Evolutionary conservation across 2,888 invertebrate species (phyloP).

Genomic region (Pachycephus smyrnensis): DNA sequence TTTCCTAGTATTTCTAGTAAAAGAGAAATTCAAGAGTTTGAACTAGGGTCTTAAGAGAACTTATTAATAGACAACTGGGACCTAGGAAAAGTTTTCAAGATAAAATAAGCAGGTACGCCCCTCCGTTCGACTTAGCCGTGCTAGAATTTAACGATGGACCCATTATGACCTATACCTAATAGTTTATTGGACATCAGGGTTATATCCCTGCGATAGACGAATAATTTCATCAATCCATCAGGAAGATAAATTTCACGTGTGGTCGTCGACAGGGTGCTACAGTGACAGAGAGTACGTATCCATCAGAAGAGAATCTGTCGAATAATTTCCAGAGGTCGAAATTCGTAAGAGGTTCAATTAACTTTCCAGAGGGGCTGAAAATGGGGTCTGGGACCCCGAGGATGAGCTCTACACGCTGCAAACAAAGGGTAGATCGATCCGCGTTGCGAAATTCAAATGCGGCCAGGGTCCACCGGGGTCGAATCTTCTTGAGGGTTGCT

Average conservation of each 20-base stretch:
- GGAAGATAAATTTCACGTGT: neutral
- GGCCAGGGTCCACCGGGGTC: neutral
- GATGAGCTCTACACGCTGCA: neutral
- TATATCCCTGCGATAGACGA: neutral
- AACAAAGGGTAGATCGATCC: neutral
- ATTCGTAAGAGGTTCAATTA: neutral
- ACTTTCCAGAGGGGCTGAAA: neutral
- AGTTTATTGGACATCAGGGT: neutral
- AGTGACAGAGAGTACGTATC: neutral
- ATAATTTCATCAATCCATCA: neutral
- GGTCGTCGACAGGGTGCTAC: neutral
- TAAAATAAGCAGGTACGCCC: neutral
- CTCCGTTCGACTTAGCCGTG: neutral
- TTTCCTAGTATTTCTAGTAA: neutral
- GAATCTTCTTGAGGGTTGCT: neutral
- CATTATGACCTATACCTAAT: neutral
- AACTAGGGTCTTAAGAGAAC: neutral
- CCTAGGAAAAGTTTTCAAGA: neutral
- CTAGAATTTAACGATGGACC: neutral
- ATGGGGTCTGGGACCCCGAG: neutral
- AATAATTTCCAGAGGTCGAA: neutral
- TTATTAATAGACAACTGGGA: neutral
- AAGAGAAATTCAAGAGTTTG: neutral
- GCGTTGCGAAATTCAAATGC: neutral
- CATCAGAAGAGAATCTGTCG: neutral